Percentiles rank a stretch among this genome's conserved stretches.
Evolutionary conservation across 2,797 vertebrate species (phyloP).

Genomic region (Mormyrops attenuatus): DNA sequence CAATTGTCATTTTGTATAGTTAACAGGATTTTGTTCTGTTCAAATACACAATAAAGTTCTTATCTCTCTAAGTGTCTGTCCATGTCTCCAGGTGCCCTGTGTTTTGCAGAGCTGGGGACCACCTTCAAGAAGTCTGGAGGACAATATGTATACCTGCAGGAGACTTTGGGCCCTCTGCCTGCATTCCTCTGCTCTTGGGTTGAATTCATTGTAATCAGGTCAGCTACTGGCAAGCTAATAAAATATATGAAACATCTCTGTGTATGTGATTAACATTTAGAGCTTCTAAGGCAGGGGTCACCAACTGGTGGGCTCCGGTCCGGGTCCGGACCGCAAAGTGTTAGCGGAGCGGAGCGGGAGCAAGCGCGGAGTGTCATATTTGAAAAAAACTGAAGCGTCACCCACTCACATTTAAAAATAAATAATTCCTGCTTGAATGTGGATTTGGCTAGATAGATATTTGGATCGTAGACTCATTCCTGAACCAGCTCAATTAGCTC

Average conservation of each 20-base stretch:
- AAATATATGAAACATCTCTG: not conserved
- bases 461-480: too few relatives aligned
- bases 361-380: too few relatives aligned
- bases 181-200: conserved; percentile 77
- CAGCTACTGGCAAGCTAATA: not conserved
- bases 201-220: conserved; percentile 77
- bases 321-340: too few relatives aligned
- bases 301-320: too few relatives aligned
- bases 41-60: not conserved
- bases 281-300: not conserved
- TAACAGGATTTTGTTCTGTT: not conserved
- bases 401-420: too few relatives aligned
- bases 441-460: too few relatives aligned
- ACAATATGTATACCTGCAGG: conserved; percentile 65
- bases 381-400: too few relatives aligned
- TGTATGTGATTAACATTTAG: not conserved
- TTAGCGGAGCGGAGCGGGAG: too few relatives aligned
- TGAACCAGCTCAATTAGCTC: too few relatives aligned
- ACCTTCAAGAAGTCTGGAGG: conserved; percentile 71
- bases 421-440: too few relatives aligned
- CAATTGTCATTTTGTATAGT: not conserved
- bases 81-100: conserved; percentile 32
- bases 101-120: conserved; percentile 66
- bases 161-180: conserved; percentile 73
- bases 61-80: not conserved